Percentiles rank a stretch among this genome's conserved stretches.
phyloP scores from a whole-genome alignment of 2,888 invertebrate genomes.

The Philereme vetulata region DNA sequence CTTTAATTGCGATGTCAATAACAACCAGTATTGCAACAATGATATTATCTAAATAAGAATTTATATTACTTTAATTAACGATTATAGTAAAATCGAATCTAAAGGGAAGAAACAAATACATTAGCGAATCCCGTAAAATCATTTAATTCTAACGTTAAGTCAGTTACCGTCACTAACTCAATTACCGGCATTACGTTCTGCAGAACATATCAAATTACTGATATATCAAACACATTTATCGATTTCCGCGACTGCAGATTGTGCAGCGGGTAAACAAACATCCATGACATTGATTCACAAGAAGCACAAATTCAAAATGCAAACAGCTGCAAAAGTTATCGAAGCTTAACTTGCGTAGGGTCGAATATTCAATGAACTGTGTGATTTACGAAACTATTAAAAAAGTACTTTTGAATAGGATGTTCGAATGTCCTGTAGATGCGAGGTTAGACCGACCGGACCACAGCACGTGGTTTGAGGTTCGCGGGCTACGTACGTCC shows the following conservation, averaged over 20 bases:
- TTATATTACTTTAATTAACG: no score
- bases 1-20: constrained; percentile 19
- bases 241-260: constrained; percentile 22
- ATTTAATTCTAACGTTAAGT: constrained; percentile 9
- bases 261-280: constrained; percentile 9
- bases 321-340: constrained; percentile 37
- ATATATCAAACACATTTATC: constrained; percentile 20
- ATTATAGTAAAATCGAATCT: not conserved
- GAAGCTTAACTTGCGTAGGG: constrained; percentile 40
- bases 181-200: constrained; percentile 44
- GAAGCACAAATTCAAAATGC: constrained; percentile 34
- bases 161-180: constrained; percentile 40
- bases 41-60: not conserved
- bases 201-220: constrained; percentile 29
- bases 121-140: constrained; percentile 17
- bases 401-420: constrained; percentile 39
- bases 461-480: constrained; percentile 43
- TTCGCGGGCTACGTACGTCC: constrained; percentile 63
- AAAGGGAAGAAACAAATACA: constrained; percentile 7
- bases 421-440: constrained; percentile 36
- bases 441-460: constrained; percentile 42
- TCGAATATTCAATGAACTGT: constrained; percentile 50
- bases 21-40: not conserved
- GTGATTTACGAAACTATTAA: constrained; percentile 43
- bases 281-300: constrained; percentile 28